Evolutionary conservation across 2,888 invertebrate species (phyloP).

Genomic region (Athetis lepigone): DNA sequence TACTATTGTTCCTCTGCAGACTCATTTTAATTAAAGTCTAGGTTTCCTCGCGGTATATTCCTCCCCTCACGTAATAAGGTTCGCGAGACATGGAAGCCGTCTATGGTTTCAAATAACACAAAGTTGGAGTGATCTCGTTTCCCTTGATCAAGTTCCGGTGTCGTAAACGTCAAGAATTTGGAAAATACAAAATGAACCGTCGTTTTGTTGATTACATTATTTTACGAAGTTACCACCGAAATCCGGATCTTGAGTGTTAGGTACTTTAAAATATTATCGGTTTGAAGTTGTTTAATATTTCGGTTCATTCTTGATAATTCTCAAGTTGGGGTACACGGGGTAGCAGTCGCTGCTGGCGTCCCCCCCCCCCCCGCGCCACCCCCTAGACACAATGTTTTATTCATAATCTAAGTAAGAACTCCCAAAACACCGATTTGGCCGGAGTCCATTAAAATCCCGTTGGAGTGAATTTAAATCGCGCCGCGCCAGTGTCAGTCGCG

Average conservation of each 20-base stretch:
- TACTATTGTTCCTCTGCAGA: neutral
- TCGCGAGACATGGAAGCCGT: neutral
- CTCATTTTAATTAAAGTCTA: neutral
- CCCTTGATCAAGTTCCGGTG: slow-evolving; percentile 40
- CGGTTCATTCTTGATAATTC: slow-evolving; percentile 68
- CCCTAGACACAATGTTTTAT: slow-evolving; percentile 80
- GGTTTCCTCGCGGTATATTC: neutral
- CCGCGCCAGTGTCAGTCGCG: slow-evolving; percentile 61
- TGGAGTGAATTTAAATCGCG: slow-evolving; percentile 78
- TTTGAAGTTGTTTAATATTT: slow-evolving; percentile 63
- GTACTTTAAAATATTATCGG: slow-evolving; percentile 53
- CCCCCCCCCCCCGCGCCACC: slow-evolving; percentile 40
- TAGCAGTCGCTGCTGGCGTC: slow-evolving; percentile 48
- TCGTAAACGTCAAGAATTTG: slow-evolving; percentile 37
- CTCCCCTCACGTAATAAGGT: neutral
- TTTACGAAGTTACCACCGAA: slow-evolving; percentile 47
- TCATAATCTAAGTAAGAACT: slow-evolving; percentile 81
- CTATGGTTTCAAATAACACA: slow-evolving; percentile 10
- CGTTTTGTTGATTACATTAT: slow-evolving; percentile 60
- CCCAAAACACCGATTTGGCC: slow-evolving; percentile 82
- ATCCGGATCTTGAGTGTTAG: slow-evolving; percentile 32
- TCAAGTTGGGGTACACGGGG: slow-evolving; percentile 59
- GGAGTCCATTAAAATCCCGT: slow-evolving; percentile 79
- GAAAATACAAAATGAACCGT: slow-evolving; percentile 50
- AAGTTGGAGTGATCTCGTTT: slow-evolving; percentile 24